A percentile compares a stretch with the other conserved stretches of the same genome.
Evolutionary conservation across 2,113 vertebrate genomes (phyloP).

Genomic region (Trematomus loennbergii): DNA sequence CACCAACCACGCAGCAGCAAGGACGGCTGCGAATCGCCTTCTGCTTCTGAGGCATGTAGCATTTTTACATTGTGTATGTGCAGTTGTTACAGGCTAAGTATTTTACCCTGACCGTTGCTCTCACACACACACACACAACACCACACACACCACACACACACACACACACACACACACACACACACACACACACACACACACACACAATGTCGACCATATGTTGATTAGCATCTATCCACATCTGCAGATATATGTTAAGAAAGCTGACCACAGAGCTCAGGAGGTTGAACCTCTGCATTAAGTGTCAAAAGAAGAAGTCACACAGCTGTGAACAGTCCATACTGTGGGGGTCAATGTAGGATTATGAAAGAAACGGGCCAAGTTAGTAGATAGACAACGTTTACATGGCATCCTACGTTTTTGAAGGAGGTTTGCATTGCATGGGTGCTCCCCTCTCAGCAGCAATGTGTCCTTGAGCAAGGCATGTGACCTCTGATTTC

Average conservation of each 20-base stretch:
- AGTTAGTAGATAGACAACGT: neutral
- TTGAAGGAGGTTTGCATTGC: neutral
- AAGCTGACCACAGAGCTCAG: neutral
- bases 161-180: neutral
- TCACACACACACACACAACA: neutral
- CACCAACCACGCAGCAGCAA: neutral
- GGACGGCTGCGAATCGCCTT: neutral
- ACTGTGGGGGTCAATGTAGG: neutral
- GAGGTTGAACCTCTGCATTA: conserved; percentile 13
- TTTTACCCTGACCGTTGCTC: conserved; percentile 15
- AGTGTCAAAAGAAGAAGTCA: conserved; percentile 22
- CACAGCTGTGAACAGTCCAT: neutral
- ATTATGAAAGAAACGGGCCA: conserved; percentile 1
- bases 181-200: neutral
- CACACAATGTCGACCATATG: neutral
- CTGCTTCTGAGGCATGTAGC: neutral
- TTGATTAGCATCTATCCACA: conserved; percentile 25
- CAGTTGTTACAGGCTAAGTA: neutral
- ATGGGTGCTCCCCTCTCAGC: neutral
- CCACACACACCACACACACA: neutral
- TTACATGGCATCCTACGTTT: neutral
- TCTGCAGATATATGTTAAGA: conserved; percentile 7
- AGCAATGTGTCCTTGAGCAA: conserved; percentile 28
- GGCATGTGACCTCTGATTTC: conserved; percentile 29
- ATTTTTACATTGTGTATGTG: neutral